Conservation (phyloP, 2,113 vertebrate genomes). For the Eira barbara region DNA sequence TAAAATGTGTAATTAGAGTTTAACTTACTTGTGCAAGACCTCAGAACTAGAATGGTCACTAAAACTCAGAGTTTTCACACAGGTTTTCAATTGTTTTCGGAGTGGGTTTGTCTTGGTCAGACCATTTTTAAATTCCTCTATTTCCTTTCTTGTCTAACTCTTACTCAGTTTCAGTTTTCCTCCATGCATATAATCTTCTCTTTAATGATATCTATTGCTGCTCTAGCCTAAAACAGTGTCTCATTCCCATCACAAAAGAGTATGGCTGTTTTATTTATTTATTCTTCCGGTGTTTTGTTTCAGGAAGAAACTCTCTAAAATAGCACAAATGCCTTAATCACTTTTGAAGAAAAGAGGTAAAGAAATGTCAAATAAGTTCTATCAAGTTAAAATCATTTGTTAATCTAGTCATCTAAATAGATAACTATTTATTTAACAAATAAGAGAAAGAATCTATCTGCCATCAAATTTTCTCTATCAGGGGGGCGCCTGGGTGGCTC, state of each 20-base stretch:
- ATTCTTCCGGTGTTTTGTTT: background rate
- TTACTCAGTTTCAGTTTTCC: background rate
- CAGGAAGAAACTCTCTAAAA: constrained; percentile 1
- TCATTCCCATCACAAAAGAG: background rate
- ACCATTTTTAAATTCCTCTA: background rate
- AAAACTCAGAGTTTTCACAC: background rate
- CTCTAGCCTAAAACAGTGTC: background rate
- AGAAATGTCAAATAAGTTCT: background rate
- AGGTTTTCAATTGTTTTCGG: background rate
- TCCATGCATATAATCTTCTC: background rate
- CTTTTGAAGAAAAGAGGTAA: background rate
- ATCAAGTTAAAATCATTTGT: background rate
- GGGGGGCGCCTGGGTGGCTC: too few species aligned
- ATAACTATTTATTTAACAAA: background rate
- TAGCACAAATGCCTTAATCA: background rate
- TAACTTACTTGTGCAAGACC: background rate
- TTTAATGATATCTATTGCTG: background rate
- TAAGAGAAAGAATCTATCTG: background rate
- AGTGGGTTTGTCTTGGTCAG: background rate
- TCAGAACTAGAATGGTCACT: background rate
- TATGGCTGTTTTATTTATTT: background rate
- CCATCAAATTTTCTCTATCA: background rate
- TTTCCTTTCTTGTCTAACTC: background rate
- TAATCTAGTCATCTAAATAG: background rate
- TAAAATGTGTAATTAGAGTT: background rate